Percentiles rank a stretch among this genome's conserved stretches.
Conservation (phyloP, 2,888 invertebrate genomes). For the Nipponacmea schrenckii region DNA sequence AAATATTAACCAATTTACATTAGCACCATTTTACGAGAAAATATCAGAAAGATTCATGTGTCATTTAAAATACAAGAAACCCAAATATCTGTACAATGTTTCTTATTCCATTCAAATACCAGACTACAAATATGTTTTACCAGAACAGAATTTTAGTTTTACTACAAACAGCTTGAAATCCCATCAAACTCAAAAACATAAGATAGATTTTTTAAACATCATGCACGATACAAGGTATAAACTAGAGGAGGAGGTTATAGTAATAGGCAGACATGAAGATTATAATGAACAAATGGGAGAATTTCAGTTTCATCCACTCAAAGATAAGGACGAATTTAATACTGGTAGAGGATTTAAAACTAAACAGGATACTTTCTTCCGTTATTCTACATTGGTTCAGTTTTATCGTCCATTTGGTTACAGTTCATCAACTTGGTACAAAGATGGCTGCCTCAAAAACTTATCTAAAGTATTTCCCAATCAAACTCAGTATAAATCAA, state of each 20-base stretch:
- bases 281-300: constrained; percentile 29
- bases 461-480: constrained; percentile 35
- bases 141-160: constrained; percentile 32
- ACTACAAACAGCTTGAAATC: constrained; percentile 14
- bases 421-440: constrained; percentile 48
- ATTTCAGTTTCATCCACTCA: constrained; percentile 47
- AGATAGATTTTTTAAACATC: constrained; percentile 33
- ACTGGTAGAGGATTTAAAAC: constrained; percentile 27
- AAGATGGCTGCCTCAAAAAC: constrained; percentile 51
- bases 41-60: constrained; percentile 55
- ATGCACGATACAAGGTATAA: constrained; percentile 32
- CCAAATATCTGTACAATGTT: constrained; percentile 58
- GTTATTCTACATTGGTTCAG: constrained; percentile 49
- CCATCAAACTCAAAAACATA: constrained; percentile 24
- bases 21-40: constrained; percentile 55
- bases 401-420: constrained; percentile 60
- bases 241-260: constrained; percentile 52
- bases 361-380: constrained; percentile 1
- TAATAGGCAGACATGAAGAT: constrained; percentile 48
- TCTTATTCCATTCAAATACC: constrained; percentile 55
- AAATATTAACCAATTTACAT: constrained; percentile 56
- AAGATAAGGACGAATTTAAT: constrained; percentile 40
- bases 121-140: constrained; percentile 40
- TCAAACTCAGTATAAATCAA: constrained; percentile 45
- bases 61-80: constrained; percentile 55